These are phyloP conservation scores for Alligator sinensis DNA, from an alignment of 2,113 vertebrate genomes.

Conservation along the genomic window DNA sequence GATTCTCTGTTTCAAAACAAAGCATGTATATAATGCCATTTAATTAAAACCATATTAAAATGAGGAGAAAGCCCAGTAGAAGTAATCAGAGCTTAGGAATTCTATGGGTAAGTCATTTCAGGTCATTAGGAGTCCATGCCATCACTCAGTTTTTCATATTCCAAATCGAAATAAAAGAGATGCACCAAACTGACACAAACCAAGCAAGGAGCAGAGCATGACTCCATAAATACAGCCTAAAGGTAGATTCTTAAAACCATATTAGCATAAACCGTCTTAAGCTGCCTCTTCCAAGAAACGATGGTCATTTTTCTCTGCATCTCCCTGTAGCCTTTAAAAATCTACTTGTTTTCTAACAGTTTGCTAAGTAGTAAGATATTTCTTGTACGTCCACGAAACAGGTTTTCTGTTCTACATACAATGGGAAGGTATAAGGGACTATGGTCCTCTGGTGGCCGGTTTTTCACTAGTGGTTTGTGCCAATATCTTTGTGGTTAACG, in stretches of 20 bases:
- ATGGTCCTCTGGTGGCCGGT: background rate
- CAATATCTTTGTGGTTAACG: background rate
- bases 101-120: slow-evolving; percentile 30
- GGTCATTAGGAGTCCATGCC: slow-evolving; percentile 9
- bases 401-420: background rate
- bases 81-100: slow-evolving; percentile 33
- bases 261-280: background rate
- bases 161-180: slow-evolving; percentile 46
- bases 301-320: background rate
- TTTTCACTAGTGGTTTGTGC: background rate
- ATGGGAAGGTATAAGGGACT: background rate
- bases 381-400: background rate
- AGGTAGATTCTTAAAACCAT: background rate
- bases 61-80: slow-evolving; percentile 45
- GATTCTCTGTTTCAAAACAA: slow-evolving; percentile 53
- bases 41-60: slow-evolving; percentile 56
- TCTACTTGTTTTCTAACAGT: background rate
- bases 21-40: slow-evolving; percentile 13
- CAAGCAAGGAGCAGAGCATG: slow-evolving; percentile 26
- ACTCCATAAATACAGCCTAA: slow-evolving; percentile 41
- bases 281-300: background rate
- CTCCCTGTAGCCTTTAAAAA: background rate
- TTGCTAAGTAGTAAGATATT: background rate
- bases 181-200: slow-evolving; percentile 10
- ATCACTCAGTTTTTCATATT: slow-evolving; percentile 34